phyloP scores from a whole-genome alignment of 2,888 invertebrate species.

The Ornithoptera priamus region DNA sequence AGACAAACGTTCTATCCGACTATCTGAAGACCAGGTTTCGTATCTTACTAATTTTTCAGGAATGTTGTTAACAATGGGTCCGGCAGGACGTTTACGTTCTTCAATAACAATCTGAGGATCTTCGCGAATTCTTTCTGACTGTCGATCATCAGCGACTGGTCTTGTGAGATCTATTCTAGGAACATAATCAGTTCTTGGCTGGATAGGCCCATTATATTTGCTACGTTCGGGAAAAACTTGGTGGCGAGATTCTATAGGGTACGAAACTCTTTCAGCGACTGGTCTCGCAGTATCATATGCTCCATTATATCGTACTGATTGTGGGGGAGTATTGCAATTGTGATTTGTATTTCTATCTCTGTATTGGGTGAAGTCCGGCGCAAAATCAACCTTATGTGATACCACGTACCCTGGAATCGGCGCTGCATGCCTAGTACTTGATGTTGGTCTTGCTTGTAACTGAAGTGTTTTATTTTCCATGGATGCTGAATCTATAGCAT shows the following conservation, averaged over 20 bases:
- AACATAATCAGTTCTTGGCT: conserved; percentile 58
- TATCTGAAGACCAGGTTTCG: conserved; percentile 70
- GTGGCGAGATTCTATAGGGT: conserved; percentile 62
- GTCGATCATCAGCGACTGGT: conserved; percentile 57
- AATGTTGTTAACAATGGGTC: conserved; percentile 71
- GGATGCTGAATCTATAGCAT: conserved; percentile 72
- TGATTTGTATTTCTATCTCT: conserved; percentile 58
- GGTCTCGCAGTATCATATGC: conserved; percentile 56
- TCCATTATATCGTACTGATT: conserved; percentile 61
- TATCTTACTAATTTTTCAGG: conserved; percentile 73
- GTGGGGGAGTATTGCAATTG: conserved; percentile 46
- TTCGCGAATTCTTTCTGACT: conserved; percentile 61
- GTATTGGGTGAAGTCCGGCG: conserved; percentile 84
- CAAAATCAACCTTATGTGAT: conserved; percentile 89
- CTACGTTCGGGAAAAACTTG: conserved; percentile 57
- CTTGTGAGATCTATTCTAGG: conserved; percentile 75
- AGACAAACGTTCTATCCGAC: conserved; percentile 66
- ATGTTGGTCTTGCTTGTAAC: conserved; percentile 55
- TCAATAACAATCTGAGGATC: conserved; percentile 67
- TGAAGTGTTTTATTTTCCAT: conserved; percentile 60
- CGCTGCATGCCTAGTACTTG: conserved; percentile 50
- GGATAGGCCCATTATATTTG: conserved; percentile 52
- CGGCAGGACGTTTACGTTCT: conserved; percentile 68
- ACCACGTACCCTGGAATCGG: conserved; percentile 50
- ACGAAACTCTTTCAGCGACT: conserved; percentile 47